A percentile compares a stretch with the other conserved stretches of the same genome.
Evolutionary conservation across 2,888 invertebrate genomes (phyloP).

Genomic region (Torymus auratus): DNA sequence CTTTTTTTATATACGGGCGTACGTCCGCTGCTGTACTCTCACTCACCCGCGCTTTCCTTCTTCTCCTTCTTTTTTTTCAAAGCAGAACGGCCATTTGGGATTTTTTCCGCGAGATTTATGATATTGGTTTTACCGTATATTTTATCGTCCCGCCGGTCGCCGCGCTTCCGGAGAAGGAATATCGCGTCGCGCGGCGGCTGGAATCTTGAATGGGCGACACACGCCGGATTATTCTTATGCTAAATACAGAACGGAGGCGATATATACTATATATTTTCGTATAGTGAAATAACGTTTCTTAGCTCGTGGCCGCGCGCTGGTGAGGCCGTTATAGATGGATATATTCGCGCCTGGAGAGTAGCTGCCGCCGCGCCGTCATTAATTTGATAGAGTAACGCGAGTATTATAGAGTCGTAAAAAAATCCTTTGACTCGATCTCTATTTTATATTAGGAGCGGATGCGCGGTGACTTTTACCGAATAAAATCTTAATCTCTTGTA

Average conservation of each 20-base stretch:
- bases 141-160: conserved; percentile 26
- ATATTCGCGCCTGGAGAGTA: background rate
- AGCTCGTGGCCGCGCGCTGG: background rate
- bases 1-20: background rate
- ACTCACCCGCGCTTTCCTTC: conserved; percentile 8
- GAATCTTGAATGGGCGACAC: background rate
- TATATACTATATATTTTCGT: conserved; percentile 13
- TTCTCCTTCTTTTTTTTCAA: conserved; percentile 9
- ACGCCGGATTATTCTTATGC: conserved; percentile 39
- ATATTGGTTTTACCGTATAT: conserved; percentile 50
- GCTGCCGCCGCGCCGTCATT: conserved; percentile 1
- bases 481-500: conserved; percentile 11
- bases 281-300: conserved; percentile 25
- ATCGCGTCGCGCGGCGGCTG: background rate
- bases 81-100: conserved; percentile 20
- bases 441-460: background rate
- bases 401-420: conserved; percentile 18
- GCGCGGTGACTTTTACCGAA: conserved; percentile 1
- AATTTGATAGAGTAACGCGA: conserved; percentile 26
- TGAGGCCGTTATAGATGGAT: background rate
- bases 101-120: conserved; percentile 46
- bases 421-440: conserved; percentile 6
- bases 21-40: background rate
- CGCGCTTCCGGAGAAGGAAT: conserved; percentile 22
- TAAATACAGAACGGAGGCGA: conserved; percentile 21